These are phyloP conservation scores for Probaryconus sp. DNA, from an alignment of 1,140 invertebrate genomes.

Conservation along the genomic window DNA sequence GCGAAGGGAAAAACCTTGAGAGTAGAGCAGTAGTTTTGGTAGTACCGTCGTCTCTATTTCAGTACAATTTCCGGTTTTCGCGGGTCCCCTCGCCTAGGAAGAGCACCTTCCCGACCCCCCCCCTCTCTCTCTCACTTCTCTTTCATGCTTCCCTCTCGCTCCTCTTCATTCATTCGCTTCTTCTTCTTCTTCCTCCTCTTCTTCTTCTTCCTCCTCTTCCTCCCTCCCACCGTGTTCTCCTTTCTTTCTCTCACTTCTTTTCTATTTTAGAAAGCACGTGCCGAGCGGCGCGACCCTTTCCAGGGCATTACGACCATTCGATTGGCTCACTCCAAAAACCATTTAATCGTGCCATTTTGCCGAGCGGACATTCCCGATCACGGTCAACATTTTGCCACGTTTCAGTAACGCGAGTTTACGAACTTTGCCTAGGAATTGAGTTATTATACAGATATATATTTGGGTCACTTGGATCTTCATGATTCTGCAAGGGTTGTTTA, in stretches of 20 bases:
- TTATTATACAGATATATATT: constrained; percentile 12
- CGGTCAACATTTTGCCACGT: too few relatives aligned
- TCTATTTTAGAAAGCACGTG: constrained; percentile 56
- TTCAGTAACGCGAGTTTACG: constrained; percentile 7
- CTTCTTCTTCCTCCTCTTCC: not conserved
- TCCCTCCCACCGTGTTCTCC: not conserved
- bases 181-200: constrained; percentile 18
- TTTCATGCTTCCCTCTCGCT: constrained; percentile 2
- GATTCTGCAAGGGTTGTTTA: too few relatives aligned
- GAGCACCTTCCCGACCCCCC: constrained; percentile 19
- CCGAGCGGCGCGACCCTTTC: constrained; percentile 34
- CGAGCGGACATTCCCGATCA: constrained; percentile 29
- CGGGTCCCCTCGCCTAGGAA: constrained; percentile 48
- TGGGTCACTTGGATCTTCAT: too few relatives aligned
- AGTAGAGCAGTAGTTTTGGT: too few relatives aligned
- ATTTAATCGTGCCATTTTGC: constrained; percentile 55
- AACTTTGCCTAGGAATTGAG: not conserved
- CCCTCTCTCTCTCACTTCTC: constrained; percentile 8
- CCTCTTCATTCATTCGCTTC: not conserved
- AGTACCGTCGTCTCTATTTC: constrained; percentile 70
- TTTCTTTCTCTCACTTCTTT: constrained; percentile 19
- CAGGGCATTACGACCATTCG: constrained; percentile 46
- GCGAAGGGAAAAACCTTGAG: constrained; percentile 65
- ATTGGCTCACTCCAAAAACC: constrained; percentile 46
- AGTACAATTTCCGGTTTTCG: constrained; percentile 72